Evolutionary conservation across 2,797 vertebrate genomes (phyloP), one percentile per base, ranked within the genome.

Genomic region (Microchirus variegatus): DNA sequence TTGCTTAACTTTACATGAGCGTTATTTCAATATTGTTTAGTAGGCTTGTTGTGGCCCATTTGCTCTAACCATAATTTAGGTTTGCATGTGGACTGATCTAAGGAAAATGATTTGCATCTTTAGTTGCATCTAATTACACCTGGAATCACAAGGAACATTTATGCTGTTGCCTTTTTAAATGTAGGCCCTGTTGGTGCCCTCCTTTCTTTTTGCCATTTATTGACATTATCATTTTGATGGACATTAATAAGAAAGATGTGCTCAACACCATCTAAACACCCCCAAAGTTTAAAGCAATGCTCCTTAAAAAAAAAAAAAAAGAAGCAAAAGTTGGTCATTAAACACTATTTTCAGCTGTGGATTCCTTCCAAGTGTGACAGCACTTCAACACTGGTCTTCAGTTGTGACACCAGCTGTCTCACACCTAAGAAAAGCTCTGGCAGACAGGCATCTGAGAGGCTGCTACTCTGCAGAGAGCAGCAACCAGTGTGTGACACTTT

Each of bases 381-480:
- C 40, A 62, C 17, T 18, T 36, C 46, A 59, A 65, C 6, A 11
- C n/a, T 16, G 46, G 51, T 69, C 62, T 46, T 63, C 63, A 72
- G 57, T 49, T 59, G 31, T 77, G 76, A 75, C 79, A 80, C 41
- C 56, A 70, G 54, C 73, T 73, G 63, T 82, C 59, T 64, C 35
- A 63, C 63, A 68, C 66, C 46, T 59, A 56, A 65, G 70, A 73
- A 77, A 75, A 68, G 42, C 48, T 63, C 37, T 72, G 75, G 61
- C 63, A 75, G 77, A 78, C 67, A 65, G 43, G 60, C 64, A 37
- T 17, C 18, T 26, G 26, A 77, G 53, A 50, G 48, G 66, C 44
- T 66, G 42, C 38, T 61, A 0, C 61, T 52, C n/a, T 52, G 18
- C 22, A 22, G 22, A 22, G 22, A 22, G 2, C 22, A 22, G 22